phyloP scores from a whole-genome alignment of 2,888 invertebrate genomes.

The Ashinkailepas kermadecensis region DNA sequence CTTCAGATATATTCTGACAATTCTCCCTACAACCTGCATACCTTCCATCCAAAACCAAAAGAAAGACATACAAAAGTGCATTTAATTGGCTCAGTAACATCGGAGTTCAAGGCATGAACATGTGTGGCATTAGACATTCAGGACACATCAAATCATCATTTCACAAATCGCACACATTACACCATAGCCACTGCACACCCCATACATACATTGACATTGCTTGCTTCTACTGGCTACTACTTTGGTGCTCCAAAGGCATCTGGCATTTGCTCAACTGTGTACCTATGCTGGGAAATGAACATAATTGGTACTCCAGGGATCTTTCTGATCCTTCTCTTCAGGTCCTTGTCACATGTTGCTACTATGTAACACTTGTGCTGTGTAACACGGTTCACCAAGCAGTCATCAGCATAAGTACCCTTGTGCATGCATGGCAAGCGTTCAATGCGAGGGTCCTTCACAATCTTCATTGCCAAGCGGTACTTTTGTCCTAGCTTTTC shows the following conservation, averaged over 20 bases:
- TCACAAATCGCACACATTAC: too few relatives aligned
- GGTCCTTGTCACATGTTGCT: constrained; percentile 96
- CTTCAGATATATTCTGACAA: too few relatives aligned
- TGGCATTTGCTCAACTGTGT: constrained; percentile 94
- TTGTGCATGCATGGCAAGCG: constrained; percentile 88
- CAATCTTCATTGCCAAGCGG: constrained; percentile 84
- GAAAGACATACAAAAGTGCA: too few relatives aligned
- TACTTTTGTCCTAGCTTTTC: constrained; percentile 95
- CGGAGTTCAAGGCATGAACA: too few relatives aligned
- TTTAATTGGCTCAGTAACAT: too few relatives aligned
- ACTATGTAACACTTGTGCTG: constrained; percentile 99
- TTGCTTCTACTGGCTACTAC: constrained; percentile 34
- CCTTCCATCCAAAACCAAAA: too few relatives aligned
- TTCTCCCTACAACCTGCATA: too few relatives aligned
- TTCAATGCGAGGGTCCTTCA: constrained; percentile 90
- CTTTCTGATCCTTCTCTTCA: constrained; percentile 89
- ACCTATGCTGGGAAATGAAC: constrained; percentile 83
- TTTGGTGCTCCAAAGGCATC: constrained; percentile 95
- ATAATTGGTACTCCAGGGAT: constrained; percentile 98
- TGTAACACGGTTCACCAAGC: constrained; percentile 86
- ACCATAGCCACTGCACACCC: too few relatives aligned
- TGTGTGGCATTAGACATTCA: too few relatives aligned
- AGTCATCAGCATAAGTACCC: constrained; percentile 99
- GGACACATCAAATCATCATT: too few relatives aligned
- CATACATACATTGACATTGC: too few relatives aligned